Evolutionary conservation across 1,140 invertebrate species (phyloP).

Genomic region (Sarcophaga peregrina): DNA sequence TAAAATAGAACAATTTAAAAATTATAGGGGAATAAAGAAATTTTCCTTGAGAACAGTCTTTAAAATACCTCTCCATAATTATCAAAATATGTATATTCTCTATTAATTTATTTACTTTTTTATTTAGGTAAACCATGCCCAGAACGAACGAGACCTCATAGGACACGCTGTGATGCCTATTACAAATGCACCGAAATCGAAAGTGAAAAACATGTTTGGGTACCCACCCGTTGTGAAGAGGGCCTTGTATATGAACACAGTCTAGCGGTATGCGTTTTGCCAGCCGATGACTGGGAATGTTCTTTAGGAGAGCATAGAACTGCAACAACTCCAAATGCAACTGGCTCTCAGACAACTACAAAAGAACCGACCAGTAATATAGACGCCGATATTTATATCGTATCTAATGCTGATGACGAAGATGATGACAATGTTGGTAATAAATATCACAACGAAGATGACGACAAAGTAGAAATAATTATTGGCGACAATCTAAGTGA

Average conservation of each 20-base stretch:
- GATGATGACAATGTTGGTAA: background rate
- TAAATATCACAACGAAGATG: background rate
- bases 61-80: too few species aligned
- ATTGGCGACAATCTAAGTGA: background rate
- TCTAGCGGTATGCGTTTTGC: conserved; percentile 67
- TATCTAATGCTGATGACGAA: conserved; percentile 53
- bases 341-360: background rate
- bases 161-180: conserved; percentile 68
- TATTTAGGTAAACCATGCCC: conserved; percentile 66
- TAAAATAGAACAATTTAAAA: too few species aligned
- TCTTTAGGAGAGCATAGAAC: conserved; percentile 33
- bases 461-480: conserved; percentile 28
- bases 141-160: conserved; percentile 67
- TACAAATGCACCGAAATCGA: conserved; percentile 69
- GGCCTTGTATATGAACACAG: conserved; percentile 68
- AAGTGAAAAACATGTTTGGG: conserved; percentile 67
- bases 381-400: conserved; percentile 55
- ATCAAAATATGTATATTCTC: too few species aligned
- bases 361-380: conserved; percentile 29
- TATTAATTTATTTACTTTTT: background rate
- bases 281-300: conserved; percentile 67
- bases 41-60: background rate
- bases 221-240: conserved; percentile 67
- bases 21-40: too few species aligned
- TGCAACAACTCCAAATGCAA: background rate